Evolutionary conservation across 2,888 invertebrate species (phyloP), one percentile per base, ranked within the genome.

Genomic region (Rotaria socialis): DNA sequence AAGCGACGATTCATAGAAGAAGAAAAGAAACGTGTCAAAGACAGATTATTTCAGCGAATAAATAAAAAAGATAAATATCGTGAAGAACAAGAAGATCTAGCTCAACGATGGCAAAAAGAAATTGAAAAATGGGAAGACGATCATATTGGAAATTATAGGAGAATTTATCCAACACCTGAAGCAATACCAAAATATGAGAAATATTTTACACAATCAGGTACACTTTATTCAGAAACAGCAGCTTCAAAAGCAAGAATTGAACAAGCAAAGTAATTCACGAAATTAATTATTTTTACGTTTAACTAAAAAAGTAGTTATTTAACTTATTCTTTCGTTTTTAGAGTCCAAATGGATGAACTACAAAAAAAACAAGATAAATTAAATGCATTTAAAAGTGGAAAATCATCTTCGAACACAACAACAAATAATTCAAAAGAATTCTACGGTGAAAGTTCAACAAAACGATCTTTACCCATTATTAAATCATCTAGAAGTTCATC

Each of bases 151-250:
- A 91, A 91, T 88, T 91, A 91, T 88, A 88, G 91, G n/a, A 88
- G 91, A 50, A 90, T 91, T 52, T 91, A 90, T 88, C 91, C 91
- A 0, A 67, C 85, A 10, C 88, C 89, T 8, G 90, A 89, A 75
- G 87, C 87, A 8, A 87, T 87, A 6, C 91, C 91, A 43, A 90
- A 90, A 86, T 91, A 91, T 87, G 90, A 91, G 85, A 91, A 91
- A 88, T 91, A 88, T 88, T 91, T 91, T 88, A 89, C 90, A 88
- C 90, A 89, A 87, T 90, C 90, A 87, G 91, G 90, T 27, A 90
- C 91, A 3, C 89, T 91, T 52, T 91, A 91, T 88, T 91, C 91
- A 88, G 91, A 91, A 88, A 91, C 91, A 11, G 91, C 91, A 43
- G 90, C 91, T 11, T 91, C 90, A 88, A 90, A 90, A 88, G 91